Conservation (phyloP, 2,113 vertebrate species). For the Eurystomus gularis region DNA sequence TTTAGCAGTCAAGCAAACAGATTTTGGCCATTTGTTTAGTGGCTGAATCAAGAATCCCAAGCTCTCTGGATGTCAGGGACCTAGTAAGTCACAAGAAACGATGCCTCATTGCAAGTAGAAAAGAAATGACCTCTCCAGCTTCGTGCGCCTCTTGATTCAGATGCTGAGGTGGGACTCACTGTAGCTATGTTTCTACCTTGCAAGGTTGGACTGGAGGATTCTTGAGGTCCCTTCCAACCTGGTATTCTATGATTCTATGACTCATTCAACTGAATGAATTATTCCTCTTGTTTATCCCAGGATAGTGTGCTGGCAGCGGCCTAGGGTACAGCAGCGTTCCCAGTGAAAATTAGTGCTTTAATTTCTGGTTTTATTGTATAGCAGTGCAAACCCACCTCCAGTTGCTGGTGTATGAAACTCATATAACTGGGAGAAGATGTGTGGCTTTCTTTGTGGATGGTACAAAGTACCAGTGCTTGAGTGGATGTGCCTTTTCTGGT, state of each 20-base stretch:
- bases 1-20: background rate
- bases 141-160: accelerated
- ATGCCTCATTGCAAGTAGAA: background rate
- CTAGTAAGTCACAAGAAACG: background rate
- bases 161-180: background rate
- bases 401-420: background rate
- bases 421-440: background rate
- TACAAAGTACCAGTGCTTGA: background rate
- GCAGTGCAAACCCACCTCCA: background rate
- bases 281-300: background rate
- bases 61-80: background rate
- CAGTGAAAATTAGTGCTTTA: background rate
- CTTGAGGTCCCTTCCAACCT: too few species aligned
- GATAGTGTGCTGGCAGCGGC: background rate
- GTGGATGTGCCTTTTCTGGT: conserved; percentile 2
- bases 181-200: too few species aligned
- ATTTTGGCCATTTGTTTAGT: background rate
- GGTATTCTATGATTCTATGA: too few species aligned
- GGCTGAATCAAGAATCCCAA: background rate
- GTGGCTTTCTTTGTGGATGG: background rate
- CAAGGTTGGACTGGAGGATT: too few species aligned
- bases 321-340: background rate
- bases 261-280: background rate
- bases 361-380: background rate
- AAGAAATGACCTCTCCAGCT: background rate